Evolutionary conservation across 2,888 invertebrate genomes (phyloP).

Genomic region (Megamerina dolium): DNA sequence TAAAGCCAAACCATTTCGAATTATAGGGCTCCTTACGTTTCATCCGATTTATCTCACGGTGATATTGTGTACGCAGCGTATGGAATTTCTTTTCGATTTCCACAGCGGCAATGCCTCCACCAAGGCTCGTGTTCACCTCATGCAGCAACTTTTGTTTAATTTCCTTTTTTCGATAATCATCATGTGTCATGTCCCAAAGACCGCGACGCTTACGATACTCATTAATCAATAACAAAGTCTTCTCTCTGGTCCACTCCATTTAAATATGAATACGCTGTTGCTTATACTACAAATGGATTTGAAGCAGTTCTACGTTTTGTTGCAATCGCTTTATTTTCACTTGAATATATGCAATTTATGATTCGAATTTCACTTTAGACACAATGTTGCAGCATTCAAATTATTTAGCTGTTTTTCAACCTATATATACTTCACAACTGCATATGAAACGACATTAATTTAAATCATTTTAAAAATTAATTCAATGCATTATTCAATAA

Average conservation of each 20-base stretch:
- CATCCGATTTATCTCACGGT: conserved; percentile 56
- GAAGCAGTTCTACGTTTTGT: no score
- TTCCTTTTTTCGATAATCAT: conserved; percentile 48
- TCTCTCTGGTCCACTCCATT: conserved; percentile 50
- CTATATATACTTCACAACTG: no score
- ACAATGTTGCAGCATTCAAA: no score
- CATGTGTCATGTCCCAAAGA: conserved; percentile 49
- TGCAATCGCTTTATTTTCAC: no score
- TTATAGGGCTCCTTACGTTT: conserved; percentile 54
- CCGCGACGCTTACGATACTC: conserved; percentile 46
- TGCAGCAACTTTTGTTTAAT: conserved; percentile 41
- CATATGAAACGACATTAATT: no score
- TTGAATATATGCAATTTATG: no score
- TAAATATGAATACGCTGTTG: conserved; percentile 14
- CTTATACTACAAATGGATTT: no score
- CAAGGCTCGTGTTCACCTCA: conserved; percentile 40
- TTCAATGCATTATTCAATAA: no score
- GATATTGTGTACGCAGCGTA: conserved; percentile 58
- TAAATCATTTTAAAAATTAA: no score
- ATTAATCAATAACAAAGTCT: conserved; percentile 43
- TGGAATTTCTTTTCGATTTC: conserved; percentile 59
- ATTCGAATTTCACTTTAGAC: no score
- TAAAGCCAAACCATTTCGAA: conserved; percentile 55
- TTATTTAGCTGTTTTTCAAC: no score
- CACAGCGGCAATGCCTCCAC: conserved; percentile 44